Base-by-base conservation (phyloP, 2,797 vertebrate species). In the Periparus ater region DNA sequence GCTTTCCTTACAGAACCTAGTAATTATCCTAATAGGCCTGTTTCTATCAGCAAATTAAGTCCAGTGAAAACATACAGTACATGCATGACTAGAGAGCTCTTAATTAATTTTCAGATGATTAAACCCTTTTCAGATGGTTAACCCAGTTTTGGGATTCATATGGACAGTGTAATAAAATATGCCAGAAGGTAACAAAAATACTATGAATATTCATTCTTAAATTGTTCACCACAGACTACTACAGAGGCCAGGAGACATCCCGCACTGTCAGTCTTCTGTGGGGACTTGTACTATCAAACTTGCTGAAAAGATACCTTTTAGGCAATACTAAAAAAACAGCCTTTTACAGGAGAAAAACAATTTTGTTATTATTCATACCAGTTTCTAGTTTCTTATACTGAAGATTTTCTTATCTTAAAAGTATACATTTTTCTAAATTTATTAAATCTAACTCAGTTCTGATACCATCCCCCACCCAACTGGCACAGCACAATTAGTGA, bases 21-120 rank as follows among this genome's bases (percentile, higher is more conserved):
- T 55, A 82, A 84, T 73, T 85, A 82, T 53, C 8, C 12, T 55
- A 92, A 84, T 16, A 80, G 57, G 61, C n/a, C 32, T 81, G 45
- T 47, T 89, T 88, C 66, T 91, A 84, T 65, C 38, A 53, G 48
- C 80, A 95, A 91, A 95, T 90, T 88, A 84, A 84, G 16, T 81
- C 45, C 70, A 85, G 10, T 58, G 82, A 95, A 92, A 94, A 94
- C 34, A 62, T 58, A 75, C 10, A 85, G 53, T 47, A 36, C 45
- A 85, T 74, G 78, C 60, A 77, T 63, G 70, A 81, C 79, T 89
- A 81, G 54, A 66, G 76, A 72, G 27, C 62, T 51, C 34, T 88
- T 80, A 71, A 93, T 83, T 89, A 95, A 91, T 63, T 80, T 94
- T 73, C 51, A 75, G 88, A 78, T 75, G 29, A 92, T 85, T 83